phyloP scores from a whole-genome alignment of 2,113 vertebrate genomes.

The Kobus ellipsiprymnus region DNA sequence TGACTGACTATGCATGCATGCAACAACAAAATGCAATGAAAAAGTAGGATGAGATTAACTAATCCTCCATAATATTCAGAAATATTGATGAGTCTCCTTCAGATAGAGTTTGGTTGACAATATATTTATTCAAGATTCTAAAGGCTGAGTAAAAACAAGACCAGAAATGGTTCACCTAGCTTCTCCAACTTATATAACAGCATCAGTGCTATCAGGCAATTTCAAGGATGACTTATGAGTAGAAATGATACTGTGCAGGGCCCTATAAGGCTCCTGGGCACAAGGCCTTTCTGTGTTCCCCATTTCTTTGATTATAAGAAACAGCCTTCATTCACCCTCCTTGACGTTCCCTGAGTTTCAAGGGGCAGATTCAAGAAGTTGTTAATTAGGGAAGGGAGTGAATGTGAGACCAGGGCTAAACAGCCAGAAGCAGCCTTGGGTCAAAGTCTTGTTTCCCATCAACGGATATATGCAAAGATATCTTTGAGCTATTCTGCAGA shows the following conservation, averaged over 20 bases:
- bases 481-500: not conserved
- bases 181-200: not conserved
- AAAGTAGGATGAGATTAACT: not conserved
- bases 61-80: not conserved
- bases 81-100: not conserved
- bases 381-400: not conserved
- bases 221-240: not conserved
- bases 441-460: not conserved
- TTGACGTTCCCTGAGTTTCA: not conserved
- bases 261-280: not conserved
- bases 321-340: not conserved
- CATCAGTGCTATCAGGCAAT: not conserved
- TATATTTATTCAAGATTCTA: not conserved
- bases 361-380: not conserved
- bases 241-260: not conserved
- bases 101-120: not conserved
- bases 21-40: not conserved
- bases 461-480: not conserved
- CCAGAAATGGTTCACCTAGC: not conserved
- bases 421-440: not conserved
- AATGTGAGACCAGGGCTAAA: not conserved
- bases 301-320: not conserved
- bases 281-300: not conserved
- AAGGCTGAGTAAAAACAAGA: constrained; percentile 1
- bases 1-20: not conserved